phyloP scores from a whole-genome alignment of 2,113 vertebrate species.

The Gracilinanus agilis region DNA sequence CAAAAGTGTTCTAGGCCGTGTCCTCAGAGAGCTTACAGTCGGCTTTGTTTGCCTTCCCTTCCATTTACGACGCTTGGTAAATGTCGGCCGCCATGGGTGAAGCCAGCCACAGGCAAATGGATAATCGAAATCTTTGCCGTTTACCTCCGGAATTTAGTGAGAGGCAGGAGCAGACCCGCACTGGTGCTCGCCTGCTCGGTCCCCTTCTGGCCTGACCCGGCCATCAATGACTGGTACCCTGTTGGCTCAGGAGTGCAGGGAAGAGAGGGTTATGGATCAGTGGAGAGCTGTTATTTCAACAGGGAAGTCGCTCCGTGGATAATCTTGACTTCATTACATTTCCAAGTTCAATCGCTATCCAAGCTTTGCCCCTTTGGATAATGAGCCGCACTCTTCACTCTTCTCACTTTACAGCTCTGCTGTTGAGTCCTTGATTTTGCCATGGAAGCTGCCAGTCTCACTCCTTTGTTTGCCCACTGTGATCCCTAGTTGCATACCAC shows the following conservation, averaged over 20 bases:
- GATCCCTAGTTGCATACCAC: not conserved
- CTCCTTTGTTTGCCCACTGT: slow-evolving; percentile 1
- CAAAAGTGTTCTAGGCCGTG: not conserved
- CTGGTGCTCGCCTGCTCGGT: not conserved
- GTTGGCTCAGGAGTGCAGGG: not conserved
- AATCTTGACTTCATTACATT: slow-evolving; percentile 41
- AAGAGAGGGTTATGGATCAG: not conserved
- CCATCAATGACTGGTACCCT: slow-evolving; percentile 9
- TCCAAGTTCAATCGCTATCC: slow-evolving; percentile 28
- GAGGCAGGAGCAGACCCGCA: not conserved
- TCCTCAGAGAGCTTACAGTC: not conserved
- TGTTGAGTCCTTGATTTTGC: not conserved
- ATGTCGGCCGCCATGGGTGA: not conserved
- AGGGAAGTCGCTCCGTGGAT: not conserved
- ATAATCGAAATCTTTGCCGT: not conserved
- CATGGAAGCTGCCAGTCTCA: not conserved
- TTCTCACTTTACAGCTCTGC: slow-evolving; percentile 23
- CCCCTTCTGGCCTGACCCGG: slow-evolving; percentile 17
- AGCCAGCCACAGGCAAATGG: not conserved
- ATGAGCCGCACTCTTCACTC: slow-evolving; percentile 40
- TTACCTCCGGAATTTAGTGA: not conserved
- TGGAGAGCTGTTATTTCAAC: not conserved
- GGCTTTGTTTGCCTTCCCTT: not conserved
- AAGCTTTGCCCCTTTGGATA: slow-evolving; percentile 33
- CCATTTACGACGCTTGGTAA: not conserved